A percentile compares a stretch with the other conserved stretches of the same genome.
phyloP scores from a whole-genome alignment of 1,140 invertebrate genomes.

The Zaprionus taronus region DNA sequence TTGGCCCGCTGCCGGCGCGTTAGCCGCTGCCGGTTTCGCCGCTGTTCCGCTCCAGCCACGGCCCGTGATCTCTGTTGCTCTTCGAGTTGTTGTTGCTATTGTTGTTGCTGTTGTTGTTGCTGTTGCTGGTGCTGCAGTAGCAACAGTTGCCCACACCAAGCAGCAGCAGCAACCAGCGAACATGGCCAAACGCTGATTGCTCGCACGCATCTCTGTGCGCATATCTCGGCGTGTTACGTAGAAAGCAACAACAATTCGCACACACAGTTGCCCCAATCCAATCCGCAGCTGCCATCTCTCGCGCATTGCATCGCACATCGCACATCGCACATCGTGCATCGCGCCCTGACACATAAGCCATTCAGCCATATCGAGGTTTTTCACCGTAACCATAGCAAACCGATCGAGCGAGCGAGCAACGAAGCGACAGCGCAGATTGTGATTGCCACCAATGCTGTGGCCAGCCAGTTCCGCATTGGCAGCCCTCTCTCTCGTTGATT shows the following conservation, averaged over 20 bases:
- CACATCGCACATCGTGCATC: slow-evolving; percentile 42
- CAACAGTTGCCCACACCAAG: slow-evolving; percentile 52
- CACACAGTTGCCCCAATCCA: slow-evolving; percentile 26
- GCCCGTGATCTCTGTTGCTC: slow-evolving; percentile 1
- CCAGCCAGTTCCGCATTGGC: slow-evolving; percentile 68
- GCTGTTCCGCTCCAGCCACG: slow-evolving; percentile 52
- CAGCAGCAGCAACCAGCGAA: slow-evolving; percentile 35
- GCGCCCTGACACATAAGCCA: slow-evolving; percentile 44
- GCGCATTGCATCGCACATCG: slow-evolving; percentile 22
- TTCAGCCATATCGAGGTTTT: slow-evolving; percentile 62
- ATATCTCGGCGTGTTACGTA: slow-evolving; percentile 72
- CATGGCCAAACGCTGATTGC: slow-evolving; percentile 75
- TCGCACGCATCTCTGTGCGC: slow-evolving; percentile 64
- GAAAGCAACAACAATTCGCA: slow-evolving; percentile 54
- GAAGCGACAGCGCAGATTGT: slow-evolving; percentile 46
- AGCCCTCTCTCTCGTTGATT: neutral
- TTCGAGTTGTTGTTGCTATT: slow-evolving; percentile 14
- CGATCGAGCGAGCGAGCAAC: slow-evolving; percentile 29
- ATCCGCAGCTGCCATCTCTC: slow-evolving; percentile 57
- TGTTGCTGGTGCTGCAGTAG: slow-evolving; percentile 9
- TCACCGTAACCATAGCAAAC: slow-evolving; percentile 25
- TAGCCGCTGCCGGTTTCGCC: slow-evolving; percentile 46
- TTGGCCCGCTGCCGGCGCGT: slow-evolving; percentile 43
- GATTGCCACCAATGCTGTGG: slow-evolving; percentile 45
- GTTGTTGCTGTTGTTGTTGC: slow-evolving; percentile 25